These are phyloP conservation scores for Zaprionus davidi DNA, from an alignment of 1,140 invertebrate species.

Conservation along the genomic window DNA sequence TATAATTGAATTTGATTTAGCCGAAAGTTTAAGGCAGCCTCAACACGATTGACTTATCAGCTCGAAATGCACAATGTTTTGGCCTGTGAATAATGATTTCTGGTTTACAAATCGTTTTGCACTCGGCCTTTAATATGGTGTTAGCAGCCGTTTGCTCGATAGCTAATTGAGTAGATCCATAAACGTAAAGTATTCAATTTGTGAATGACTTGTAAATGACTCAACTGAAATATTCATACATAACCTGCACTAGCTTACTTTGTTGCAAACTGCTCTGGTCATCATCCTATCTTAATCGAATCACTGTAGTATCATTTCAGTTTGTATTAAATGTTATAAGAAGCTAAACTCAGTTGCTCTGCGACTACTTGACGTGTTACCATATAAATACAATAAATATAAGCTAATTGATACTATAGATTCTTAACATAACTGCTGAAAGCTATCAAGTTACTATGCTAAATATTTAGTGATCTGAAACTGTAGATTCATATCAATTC, in stretches of 20 bases:
- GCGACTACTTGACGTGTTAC: background rate
- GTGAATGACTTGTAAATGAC: slow-evolving; percentile 6
- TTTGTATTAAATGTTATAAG: background rate
- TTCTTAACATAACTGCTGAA: background rate
- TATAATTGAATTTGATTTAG: slow-evolving; percentile 72
- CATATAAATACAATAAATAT: background rate
- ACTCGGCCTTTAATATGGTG: slow-evolving; percentile 3
- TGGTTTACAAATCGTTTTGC: slow-evolving; percentile 28
- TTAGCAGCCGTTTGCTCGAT: background rate
- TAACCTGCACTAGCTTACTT: background rate
- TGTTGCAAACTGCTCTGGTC: background rate
- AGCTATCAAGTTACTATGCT: too few relatives aligned
- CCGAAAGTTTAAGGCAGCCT: slow-evolving; percentile 1
- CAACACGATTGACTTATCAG: background rate
- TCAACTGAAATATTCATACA: slow-evolving; percentile 14
- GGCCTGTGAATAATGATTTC: background rate
- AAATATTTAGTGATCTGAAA: background rate
- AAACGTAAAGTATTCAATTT: slow-evolving; percentile 16
- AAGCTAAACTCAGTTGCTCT: background rate
- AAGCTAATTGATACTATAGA: background rate
- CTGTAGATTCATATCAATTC: background rate
- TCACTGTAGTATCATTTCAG: background rate
- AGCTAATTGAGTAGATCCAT: slow-evolving; percentile 24
- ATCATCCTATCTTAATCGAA: background rate
- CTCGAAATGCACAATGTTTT: slow-evolving; percentile 1